A percentile compares a stretch with the other conserved stretches of the same genome.
Evolutionary conservation across 1,140 invertebrate species (phyloP).

Genomic region (Batillaria attramentaria): DNA sequence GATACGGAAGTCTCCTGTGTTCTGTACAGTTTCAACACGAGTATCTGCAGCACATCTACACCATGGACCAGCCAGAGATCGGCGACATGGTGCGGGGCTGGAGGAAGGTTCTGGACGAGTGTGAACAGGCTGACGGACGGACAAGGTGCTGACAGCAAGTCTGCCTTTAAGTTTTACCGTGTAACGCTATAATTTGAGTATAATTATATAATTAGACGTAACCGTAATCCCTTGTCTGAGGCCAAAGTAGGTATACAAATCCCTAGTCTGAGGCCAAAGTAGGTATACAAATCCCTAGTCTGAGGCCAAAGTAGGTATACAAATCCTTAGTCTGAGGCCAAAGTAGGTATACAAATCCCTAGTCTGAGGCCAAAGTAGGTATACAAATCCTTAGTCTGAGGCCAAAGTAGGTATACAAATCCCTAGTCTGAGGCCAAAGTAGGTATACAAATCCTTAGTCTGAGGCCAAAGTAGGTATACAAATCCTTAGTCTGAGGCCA

Average conservation of each 20-base stretch:
- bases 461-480: too few relatives aligned
- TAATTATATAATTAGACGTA: background rate
- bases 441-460: too few relatives aligned
- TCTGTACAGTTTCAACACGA: constrained; percentile 37
- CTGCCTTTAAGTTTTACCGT: background rate
- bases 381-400: too few relatives aligned
- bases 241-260: background rate
- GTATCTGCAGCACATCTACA: constrained; percentile 33
- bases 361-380: too few relatives aligned
- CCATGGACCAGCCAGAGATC: constrained; percentile 36
- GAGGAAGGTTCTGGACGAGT: constrained; percentile 35
- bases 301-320: too few relatives aligned
- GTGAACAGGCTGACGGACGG: constrained; percentile 33
- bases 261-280: background rate
- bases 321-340: too few relatives aligned
- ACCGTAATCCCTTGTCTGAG: background rate
- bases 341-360: too few relatives aligned
- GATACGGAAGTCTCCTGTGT: constrained; percentile 20
- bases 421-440: too few relatives aligned
- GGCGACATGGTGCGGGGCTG: constrained; percentile 31
- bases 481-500: too few relatives aligned
- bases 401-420: too few relatives aligned
- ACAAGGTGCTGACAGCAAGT: constrained; percentile 25
- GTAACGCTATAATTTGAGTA: background rate
- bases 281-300: too few relatives aligned